Evolutionary conservation across 2,888 invertebrate genomes (phyloP), one percentile per base, ranked within the genome.

Genomic region (Bibio marci): DNA sequence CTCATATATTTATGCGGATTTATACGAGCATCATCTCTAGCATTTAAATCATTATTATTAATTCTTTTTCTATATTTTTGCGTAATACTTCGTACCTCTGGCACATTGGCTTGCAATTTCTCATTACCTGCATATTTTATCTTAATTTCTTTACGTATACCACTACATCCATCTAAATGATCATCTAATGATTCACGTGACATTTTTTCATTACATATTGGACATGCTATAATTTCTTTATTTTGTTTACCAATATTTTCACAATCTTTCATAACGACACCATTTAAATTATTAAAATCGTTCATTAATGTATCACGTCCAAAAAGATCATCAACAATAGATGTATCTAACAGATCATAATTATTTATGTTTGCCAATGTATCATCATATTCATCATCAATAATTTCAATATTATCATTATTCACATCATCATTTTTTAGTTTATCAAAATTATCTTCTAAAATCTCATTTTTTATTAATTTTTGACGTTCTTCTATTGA

Each of bases 151-250:
- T 28, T 31, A 2, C 7, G n/a, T 3, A 61, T 55, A 12, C 56
- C 55, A 11, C 48, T 52, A 44, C 62, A 62, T 10, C 62, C 62
- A 13, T 62, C 54, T 22, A 62, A 45, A 40, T 62, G 62, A 10
- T 56, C 54, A 0, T 48, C 41, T 19, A 60, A 50, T 11, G 51
- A 44, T 3, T 47, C 45, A 6, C 62, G 56, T 19, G 48, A 51
- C 47, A 62, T 48, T 33, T 54, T 56, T 12, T 51, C 53, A 27
- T 57, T 51, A 39, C 62, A 62, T 14, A 62, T 53, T 1, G 62
- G 59, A 39, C 62, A 62, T 0, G 46, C 49, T 12, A 58, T 52
- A 4, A 62, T 61, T 34, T 61, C 62, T 31, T 54, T 52, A 12
- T 45, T 39, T 1, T 49, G 47, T 28, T 35, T 34, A n/a, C 35